Evolutionary conservation across 1,140 invertebrate genomes (phyloP).

Genomic region (Papilio aristodemus): DNA sequence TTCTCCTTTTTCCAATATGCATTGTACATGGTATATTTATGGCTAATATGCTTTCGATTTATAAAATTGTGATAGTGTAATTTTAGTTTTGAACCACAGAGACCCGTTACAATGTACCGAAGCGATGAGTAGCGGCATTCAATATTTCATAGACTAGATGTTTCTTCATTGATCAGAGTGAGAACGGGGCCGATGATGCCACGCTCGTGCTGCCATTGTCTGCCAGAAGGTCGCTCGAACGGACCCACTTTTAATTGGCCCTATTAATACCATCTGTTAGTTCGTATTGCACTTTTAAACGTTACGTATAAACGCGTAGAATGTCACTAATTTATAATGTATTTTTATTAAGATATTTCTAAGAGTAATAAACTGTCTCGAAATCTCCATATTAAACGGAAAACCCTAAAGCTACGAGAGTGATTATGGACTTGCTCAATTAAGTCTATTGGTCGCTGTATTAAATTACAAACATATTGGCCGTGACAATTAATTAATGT

Average conservation of each 20-base stretch:
- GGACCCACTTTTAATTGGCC: conserved; percentile 28
- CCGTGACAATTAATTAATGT: conserved; percentile 9
- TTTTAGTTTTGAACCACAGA: neutral
- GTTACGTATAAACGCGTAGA: no score
- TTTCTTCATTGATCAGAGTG: conserved; percentile 13
- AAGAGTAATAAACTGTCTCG: no score
- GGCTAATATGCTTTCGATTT: no score
- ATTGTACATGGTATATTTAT: no score
- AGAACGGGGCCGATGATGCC: conserved; percentile 18
- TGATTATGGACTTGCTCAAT: no score
- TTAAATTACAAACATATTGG: conserved; percentile 2
- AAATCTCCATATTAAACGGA: no score
- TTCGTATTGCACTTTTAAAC: no score
- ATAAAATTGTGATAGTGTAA: no score
- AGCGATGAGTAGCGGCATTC: conserved; percentile 12
- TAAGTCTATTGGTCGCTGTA: neutral
- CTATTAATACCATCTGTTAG: conserved; percentile 29
- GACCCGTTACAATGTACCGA: conserved; percentile 1
- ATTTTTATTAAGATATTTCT: no score
- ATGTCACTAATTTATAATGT: no score
- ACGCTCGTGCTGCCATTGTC: conserved; percentile 19
- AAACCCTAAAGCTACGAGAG: no score
- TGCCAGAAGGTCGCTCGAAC: conserved; percentile 26
- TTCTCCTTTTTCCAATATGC: no score
- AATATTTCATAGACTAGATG: conserved; percentile 17